These are phyloP conservation scores for Cynaeus angustus DNA, from an alignment of 2,888 invertebrate species.

Conservation along the genomic window DNA sequence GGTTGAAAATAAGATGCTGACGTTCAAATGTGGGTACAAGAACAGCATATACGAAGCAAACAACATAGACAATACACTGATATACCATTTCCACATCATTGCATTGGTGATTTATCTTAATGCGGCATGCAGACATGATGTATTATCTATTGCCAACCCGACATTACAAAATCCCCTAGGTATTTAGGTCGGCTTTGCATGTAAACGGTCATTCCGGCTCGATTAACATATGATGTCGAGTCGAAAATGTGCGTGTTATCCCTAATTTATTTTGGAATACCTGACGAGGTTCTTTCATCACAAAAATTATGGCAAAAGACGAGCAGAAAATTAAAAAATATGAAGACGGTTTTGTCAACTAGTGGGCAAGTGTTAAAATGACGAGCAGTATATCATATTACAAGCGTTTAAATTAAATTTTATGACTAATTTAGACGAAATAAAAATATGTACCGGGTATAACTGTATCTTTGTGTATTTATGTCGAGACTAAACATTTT, in stretches of 20 bases:
- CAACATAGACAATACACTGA: conserved; percentile 48
- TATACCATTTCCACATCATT: conserved; percentile 69
- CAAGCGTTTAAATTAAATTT: too few relatives aligned
- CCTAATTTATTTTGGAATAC: conserved; percentile 20
- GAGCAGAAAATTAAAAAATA: too few relatives aligned
- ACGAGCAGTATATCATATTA: too few relatives aligned
- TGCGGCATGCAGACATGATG: conserved; percentile 69
- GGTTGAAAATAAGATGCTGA: conserved; percentile 33
- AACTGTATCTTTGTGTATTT: too few relatives aligned
- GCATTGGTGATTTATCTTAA: conserved; percentile 70
- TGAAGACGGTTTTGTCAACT: too few relatives aligned
- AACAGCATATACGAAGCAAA: conserved; percentile 35
- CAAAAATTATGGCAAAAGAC: too few relatives aligned
- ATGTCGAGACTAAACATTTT: too few relatives aligned
- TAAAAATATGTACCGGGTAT: too few relatives aligned
- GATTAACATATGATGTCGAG: conserved; percentile 32
- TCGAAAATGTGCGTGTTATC: conserved; percentile 34
- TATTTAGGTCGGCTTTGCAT: conserved; percentile 68
- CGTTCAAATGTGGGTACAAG: conserved; percentile 35
- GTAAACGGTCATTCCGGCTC: conserved; percentile 59
- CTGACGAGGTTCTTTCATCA: too few relatives aligned
- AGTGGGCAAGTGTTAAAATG: too few relatives aligned
- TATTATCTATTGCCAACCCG: conserved; percentile 70
- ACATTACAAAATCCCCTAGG: conserved; percentile 70
- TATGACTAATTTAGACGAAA: too few relatives aligned